Evolutionary conservation across 2,888 invertebrate species (phyloP).

Genomic region (Hirtodrosophila alboralis): DNA sequence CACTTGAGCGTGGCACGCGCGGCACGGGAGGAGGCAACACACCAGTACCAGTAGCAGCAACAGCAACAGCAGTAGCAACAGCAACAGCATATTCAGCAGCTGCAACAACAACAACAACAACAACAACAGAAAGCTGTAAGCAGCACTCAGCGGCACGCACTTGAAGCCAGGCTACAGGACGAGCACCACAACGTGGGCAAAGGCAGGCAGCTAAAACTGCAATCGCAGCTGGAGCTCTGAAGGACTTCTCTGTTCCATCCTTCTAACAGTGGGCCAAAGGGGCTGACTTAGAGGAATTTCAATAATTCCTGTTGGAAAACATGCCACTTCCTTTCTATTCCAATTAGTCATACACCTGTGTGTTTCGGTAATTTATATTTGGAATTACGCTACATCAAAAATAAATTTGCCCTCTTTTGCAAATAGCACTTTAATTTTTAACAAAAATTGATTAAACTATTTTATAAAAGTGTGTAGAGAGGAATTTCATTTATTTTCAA

Average conservation of each 20-base stretch:
- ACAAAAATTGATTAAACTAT: no score
- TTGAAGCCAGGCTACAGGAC: conserved; percentile 41
- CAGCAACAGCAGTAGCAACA: conserved; percentile 20
- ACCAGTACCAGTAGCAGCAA: no score
- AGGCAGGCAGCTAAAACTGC: conserved; percentile 67
- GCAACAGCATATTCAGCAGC: conserved; percentile 26
- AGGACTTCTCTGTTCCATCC: neutral
- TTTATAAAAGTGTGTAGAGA: no score
- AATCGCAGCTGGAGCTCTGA: conserved; percentile 45
- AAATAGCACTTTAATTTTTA: no score
- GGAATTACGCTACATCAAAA: no score
- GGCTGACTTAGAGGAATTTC: no score
- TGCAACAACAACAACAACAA: conserved; percentile 29
- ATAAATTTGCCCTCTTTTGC: no score
- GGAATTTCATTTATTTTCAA: no score
- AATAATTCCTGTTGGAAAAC: no score
- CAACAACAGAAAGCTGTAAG: conserved; percentile 57
- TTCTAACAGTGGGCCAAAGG: no score
- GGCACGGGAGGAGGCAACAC: conserved; percentile 1
- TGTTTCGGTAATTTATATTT: no score
- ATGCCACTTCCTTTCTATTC: neutral
- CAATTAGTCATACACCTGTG: no score
- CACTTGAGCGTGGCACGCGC: conserved; percentile 60
- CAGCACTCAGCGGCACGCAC: conserved; percentile 76
- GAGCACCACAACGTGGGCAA: conserved; percentile 8